phyloP scores from a whole-genome alignment of 2,888 invertebrate genomes.

The Stenchaetothrips biformis region DNA sequence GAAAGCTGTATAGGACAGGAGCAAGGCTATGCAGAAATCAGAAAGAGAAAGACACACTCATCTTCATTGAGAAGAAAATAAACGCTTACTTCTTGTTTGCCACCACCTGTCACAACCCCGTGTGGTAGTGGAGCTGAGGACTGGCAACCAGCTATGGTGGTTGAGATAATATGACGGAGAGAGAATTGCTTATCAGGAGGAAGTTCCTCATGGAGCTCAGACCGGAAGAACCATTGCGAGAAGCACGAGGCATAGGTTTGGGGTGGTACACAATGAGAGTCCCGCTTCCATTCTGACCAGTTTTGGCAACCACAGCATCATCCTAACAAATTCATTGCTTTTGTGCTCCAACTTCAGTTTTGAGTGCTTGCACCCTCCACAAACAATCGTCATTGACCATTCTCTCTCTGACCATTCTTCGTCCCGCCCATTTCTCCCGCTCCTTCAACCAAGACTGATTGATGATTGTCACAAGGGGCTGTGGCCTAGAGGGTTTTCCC shows the following conservation, averaged over 20 bases:
- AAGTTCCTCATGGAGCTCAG: conserved; percentile 57
- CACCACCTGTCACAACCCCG: conserved; percentile 51
- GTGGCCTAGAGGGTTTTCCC: conserved; percentile 30
- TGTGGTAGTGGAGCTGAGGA: conserved; percentile 62
- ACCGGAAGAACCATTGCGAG: conserved; percentile 64
- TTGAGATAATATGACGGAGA: conserved; percentile 33
- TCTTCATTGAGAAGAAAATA: conserved; percentile 36
- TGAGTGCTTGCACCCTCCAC: conserved; percentile 1
- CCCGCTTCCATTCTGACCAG: conserved; percentile 44
- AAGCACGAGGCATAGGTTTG: conserved; percentile 75
- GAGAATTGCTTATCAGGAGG: conserved; percentile 47
- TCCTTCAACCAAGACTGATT: conserved; percentile 3
- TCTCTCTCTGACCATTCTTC: not conserved
- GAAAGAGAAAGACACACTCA: conserved; percentile 37
- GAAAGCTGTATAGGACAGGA: not conserved
- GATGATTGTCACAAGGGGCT: conserved; percentile 30
- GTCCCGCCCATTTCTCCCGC: not conserved
- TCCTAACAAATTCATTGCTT: conserved; percentile 24
- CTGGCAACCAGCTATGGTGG: conserved; percentile 62
- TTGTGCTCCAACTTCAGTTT: conserved; percentile 24
- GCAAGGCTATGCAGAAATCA: conserved; percentile 32
- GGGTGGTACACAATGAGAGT: conserved; percentile 56
- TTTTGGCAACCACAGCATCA: conserved; percentile 31
- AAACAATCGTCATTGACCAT: not conserved
- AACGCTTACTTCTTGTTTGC: conserved; percentile 4